Evolutionary conservation across 2,113 vertebrate genomes (phyloP).

Genomic region (Girardinichthys multiradiatus): DNA sequence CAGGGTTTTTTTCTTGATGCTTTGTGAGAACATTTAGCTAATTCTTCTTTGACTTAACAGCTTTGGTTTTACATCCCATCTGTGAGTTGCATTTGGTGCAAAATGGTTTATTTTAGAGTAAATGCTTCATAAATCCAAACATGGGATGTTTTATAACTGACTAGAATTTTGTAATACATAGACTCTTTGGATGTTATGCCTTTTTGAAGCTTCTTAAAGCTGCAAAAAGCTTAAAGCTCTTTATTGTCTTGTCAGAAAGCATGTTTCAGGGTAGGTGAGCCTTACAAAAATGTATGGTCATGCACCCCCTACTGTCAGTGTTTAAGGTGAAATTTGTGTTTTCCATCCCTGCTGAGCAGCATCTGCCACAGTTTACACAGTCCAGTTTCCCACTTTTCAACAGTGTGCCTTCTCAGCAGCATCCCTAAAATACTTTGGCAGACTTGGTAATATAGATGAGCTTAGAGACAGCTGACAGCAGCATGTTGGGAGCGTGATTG

Average conservation of each 20-base stretch:
- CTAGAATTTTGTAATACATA: background rate
- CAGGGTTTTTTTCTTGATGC: no score
- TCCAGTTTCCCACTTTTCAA: background rate
- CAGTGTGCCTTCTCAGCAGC: background rate
- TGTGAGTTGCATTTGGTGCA: no score
- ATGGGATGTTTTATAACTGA: no score
- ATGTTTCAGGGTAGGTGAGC: background rate
- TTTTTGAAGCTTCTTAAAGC: background rate
- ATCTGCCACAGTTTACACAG: background rate
- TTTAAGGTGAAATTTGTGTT: background rate
- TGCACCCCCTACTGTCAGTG: background rate
- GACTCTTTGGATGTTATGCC: background rate
- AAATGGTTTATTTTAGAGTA: no score
- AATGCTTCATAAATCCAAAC: no score
- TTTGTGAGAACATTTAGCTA: no score
- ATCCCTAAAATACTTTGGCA: background rate
- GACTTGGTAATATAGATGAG: background rate
- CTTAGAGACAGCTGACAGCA: background rate
- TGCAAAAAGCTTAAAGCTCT: background rate
- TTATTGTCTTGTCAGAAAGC: background rate
- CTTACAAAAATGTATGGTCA: background rate
- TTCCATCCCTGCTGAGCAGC: background rate
- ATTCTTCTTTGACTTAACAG: no score
- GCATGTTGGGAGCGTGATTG: background rate
- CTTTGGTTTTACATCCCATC: no score